A percentile compares a stretch with the other conserved stretches of the same genome.
Conservation (phyloP, 2,888 invertebrate genomes). For the Diarsia mendica region DNA sequence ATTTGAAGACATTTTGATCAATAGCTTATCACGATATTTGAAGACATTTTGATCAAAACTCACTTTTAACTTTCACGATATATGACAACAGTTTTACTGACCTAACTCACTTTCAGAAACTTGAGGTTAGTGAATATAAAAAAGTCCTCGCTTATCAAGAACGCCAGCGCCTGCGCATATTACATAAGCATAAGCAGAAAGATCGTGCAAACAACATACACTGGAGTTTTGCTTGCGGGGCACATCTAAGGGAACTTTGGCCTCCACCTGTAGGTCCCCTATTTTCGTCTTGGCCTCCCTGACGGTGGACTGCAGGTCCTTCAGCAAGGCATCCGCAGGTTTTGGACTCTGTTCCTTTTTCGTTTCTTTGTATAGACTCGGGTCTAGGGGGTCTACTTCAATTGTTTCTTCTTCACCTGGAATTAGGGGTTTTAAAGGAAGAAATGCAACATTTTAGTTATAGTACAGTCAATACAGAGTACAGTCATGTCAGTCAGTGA, state of each 20-base stretch:
- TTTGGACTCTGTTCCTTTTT: conserved; percentile 82
- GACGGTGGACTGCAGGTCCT: conserved; percentile 90
- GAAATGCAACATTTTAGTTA: not conserved
- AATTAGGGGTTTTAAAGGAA: not conserved
- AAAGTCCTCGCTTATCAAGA: not conserved
- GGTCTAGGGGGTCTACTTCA: conserved; percentile 75
- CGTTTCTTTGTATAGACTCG: conserved; percentile 66
- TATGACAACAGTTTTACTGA: not conserved
- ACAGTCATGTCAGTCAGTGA: not conserved
- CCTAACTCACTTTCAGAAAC: not conserved
- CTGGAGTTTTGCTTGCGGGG: conserved; percentile 78
- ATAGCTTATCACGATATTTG: too few species aligned
- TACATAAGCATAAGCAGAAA: conserved; percentile 75
- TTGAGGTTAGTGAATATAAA: conserved; percentile 7
- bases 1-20: too few species aligned
- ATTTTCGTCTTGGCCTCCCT: conserved; percentile 91
- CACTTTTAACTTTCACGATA: not conserved
- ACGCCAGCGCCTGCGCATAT: conserved; percentile 40
- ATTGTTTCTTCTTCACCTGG: conserved; percentile 86
- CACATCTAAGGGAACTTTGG: conserved; percentile 81
- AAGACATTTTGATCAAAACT: not conserved
- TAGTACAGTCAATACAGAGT: not conserved
- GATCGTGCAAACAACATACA: conserved; percentile 87
- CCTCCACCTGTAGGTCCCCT: conserved; percentile 91
- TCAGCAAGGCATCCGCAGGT: conserved; percentile 80